Conservation (phyloP, 2,797 vertebrate species). For the Varecia variegata region DNA sequence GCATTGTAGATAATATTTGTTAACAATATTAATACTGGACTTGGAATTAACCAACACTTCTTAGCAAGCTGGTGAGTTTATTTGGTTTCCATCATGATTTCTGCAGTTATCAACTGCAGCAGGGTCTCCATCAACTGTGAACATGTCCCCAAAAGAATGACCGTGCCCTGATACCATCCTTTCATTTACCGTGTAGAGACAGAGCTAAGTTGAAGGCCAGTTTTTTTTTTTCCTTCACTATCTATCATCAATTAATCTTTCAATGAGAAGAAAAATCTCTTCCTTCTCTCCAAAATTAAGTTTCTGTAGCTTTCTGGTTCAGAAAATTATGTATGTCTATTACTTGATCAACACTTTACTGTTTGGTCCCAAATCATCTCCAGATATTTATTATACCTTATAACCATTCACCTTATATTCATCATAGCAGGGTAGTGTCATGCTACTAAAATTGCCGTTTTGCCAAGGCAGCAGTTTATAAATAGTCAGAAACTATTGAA, state of each 20-base stretch:
- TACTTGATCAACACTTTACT: not conserved
- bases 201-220: not conserved
- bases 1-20: not conserved
- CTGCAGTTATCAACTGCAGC: not conserved
- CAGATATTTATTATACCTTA: not conserved
- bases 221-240: not conserved
- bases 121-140: not conserved
- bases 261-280: constrained; percentile 1
- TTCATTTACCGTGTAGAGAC: not conserved
- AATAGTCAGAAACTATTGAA: not conserved
- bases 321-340: not conserved
- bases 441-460: not conserved
- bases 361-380: not conserved
- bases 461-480: not conserved
- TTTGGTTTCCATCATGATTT: not conserved
- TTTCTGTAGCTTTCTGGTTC: not conserved
- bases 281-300: not conserved
- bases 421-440: not conserved
- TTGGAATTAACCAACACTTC: not conserved
- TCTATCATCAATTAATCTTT: constrained; percentile 15
- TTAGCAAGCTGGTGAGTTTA: not conserved
- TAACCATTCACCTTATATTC: not conserved
- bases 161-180: not conserved
- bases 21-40: constrained; percentile 27
- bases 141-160: not conserved